These are phyloP conservation scores for Megalonaias nervosa DNA, from an alignment of 1,140 invertebrate genomes.

Conservation along the genomic window DNA sequence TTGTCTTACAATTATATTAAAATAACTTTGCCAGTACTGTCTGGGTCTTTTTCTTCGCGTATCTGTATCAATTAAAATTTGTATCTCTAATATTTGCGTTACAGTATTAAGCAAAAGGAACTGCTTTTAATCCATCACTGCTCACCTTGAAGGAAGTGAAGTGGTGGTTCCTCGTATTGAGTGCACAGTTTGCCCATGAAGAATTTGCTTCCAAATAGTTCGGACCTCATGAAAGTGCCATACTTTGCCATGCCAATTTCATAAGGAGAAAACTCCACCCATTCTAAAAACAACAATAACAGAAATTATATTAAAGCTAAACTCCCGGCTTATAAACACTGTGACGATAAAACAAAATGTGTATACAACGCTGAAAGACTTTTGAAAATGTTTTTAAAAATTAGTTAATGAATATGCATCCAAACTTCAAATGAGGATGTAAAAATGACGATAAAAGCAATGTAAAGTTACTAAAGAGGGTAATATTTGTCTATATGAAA, in stretches of 20 bases:
- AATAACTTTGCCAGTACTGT: background rate
- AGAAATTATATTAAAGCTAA: background rate
- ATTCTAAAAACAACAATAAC: constrained; percentile 63
- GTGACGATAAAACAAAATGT: background rate
- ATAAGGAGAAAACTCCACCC: constrained; percentile 74
- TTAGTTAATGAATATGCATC: background rate
- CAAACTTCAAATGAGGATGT: background rate
- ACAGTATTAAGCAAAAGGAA: too few species aligned
- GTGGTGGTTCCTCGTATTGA: constrained; percentile 70
- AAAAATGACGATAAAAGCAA: background rate
- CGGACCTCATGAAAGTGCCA: constrained; percentile 72
- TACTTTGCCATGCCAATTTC: constrained; percentile 75
- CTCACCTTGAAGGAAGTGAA: constrained; percentile 66
- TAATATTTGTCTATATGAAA: too few species aligned
- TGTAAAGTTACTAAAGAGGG: too few species aligned
- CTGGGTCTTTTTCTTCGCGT: background rate
- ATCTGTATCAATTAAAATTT: too few species aligned
- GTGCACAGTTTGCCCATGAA: constrained; percentile 72
- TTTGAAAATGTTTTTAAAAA: background rate
- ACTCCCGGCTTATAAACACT: background rate
- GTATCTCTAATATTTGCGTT: too few species aligned
- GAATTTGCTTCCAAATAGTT: constrained; percentile 73
- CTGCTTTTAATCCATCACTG: background rate
- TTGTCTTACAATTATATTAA: background rate
- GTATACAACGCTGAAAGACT: background rate